Conservation (phyloP, 2,888 invertebrate species). For the Drosophila trichaetosa region DNA sequence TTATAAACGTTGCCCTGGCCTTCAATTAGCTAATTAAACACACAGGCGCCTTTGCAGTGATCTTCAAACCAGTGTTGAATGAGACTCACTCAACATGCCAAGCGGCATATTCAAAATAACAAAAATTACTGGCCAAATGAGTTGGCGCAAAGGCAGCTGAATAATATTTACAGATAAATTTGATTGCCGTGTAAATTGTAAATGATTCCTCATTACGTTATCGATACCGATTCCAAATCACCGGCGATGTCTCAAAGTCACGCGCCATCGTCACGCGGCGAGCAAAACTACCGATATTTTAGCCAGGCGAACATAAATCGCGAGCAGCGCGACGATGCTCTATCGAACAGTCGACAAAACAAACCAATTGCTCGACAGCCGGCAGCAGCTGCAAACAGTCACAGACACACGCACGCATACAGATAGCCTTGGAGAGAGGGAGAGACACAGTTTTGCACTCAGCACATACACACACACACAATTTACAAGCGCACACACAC, state of each 20-base stretch:
- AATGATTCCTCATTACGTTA: slow-evolving; percentile 44
- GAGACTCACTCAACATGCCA: not conserved
- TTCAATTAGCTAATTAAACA: not conserved
- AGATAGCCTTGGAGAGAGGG: slow-evolving; percentile 8
- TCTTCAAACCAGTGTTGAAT: not conserved
- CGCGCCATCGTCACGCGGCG: slow-evolving; percentile 70
- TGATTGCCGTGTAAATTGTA: slow-evolving; percentile 12
- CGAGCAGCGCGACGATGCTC: slow-evolving; percentile 38
- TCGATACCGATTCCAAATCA: slow-evolving; percentile 67
- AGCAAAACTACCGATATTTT: slow-evolving; percentile 84
- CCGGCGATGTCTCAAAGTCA: slow-evolving; percentile 61
- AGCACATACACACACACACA: not conserved
- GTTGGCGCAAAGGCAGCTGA: not conserved
- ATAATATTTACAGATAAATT: slow-evolving; percentile 7
- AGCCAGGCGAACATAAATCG: slow-evolving; percentile 76
- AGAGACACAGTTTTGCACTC: slow-evolving; percentile 6
- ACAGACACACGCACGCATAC: not conserved
- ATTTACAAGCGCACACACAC: slow-evolving; percentile 15
- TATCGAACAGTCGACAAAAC: slow-evolving; percentile 55
- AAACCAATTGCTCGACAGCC: slow-evolving; percentile 37
- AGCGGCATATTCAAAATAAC: not conserved
- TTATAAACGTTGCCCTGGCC: not conserved
- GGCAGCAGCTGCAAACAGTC: slow-evolving; percentile 11
- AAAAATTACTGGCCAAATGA: not conserved
- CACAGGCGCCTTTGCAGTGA: not conserved